These are phyloP conservation scores for Wasmannia auropunctata DNA, from an alignment of 1,140 invertebrate species.

Conservation along the genomic window DNA sequence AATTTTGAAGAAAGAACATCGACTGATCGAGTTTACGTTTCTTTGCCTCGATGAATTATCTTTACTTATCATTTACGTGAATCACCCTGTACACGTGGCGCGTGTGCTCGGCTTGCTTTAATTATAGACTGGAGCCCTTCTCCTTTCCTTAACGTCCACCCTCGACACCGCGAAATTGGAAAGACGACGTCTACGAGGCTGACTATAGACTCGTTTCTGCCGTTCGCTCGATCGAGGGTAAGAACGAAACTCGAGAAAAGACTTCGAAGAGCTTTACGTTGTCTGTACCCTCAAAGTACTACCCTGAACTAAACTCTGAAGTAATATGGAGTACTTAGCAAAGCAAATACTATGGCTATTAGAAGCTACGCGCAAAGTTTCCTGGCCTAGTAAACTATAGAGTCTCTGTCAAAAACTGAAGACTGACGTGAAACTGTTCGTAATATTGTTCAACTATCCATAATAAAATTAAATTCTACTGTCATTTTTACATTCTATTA, in stretches of 20 bases:
- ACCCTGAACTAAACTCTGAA: background rate
- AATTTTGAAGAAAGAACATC: background rate
- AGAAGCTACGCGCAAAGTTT: background rate
- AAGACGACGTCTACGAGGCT: slow-evolving; percentile 60
- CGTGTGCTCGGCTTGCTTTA: slow-evolving; percentile 67
- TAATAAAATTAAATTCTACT: background rate
- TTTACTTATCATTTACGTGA: slow-evolving; percentile 26
- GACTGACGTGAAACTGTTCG: background rate
- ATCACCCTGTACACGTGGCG: slow-evolving; percentile 18
- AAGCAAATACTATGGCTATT: slow-evolving; percentile 10
- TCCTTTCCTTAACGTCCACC: slow-evolving; percentile 67
- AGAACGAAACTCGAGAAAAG: slow-evolving; percentile 4
- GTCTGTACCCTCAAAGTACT: background rate
- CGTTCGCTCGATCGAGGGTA: slow-evolving; percentile 28
- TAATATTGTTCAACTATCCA: background rate
- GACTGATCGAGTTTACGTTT: background rate
- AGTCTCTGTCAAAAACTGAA: background rate
- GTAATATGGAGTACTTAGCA: slow-evolving; percentile 28
- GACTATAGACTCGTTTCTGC: slow-evolving; percentile 48
- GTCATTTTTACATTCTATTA: background rate
- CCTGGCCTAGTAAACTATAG: slow-evolving; percentile 22
- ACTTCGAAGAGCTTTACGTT: slow-evolving; percentile 13
- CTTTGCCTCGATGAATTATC: slow-evolving; percentile 2
- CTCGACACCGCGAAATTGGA: slow-evolving; percentile 74
- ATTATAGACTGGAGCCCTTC: slow-evolving; percentile 77